phyloP scores from a whole-genome alignment of 2,113 vertebrate species.

The Tympanuchus pallidicinctus region DNA sequence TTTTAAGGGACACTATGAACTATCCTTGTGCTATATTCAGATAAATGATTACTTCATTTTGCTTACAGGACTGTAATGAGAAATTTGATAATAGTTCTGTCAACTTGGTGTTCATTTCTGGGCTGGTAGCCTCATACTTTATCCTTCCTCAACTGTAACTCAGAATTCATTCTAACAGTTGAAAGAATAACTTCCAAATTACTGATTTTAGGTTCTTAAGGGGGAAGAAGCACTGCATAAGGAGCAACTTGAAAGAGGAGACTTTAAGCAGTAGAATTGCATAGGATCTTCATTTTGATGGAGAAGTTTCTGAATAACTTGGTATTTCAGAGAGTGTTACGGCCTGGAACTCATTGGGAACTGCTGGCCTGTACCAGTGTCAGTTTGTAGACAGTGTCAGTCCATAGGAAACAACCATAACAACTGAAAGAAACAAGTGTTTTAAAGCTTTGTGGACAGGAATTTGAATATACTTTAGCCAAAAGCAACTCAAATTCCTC shows the following conservation, averaged over 20 bases:
- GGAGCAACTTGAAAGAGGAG: neutral
- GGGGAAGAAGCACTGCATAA: neutral
- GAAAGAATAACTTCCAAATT: neutral
- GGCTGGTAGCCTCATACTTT: neutral
- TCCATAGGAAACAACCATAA: neutral
- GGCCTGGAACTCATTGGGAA: neutral
- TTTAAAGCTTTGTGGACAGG: neutral
- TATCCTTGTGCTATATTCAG: neutral
- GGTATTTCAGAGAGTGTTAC: neutral
- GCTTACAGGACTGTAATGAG: neutral
- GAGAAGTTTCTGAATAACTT: neutral
- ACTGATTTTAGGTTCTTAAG: neutral
- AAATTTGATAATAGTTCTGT: neutral
- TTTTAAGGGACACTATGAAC: neutral
- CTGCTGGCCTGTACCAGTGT: neutral
- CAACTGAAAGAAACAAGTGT: neutral
- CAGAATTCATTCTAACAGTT: neutral
- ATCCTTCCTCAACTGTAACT: neutral
- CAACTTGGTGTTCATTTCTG: neutral
- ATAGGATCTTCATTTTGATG: neutral
- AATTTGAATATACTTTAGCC: neutral
- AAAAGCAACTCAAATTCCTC: neutral
- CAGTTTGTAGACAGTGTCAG: neutral
- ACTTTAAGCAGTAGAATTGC: neutral
- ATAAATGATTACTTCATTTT: neutral